Evolutionary conservation across 2,888 invertebrate species (phyloP), one percentile per base, ranked within the genome.

Genomic region (Fissipunctia ypsillon): DNA sequence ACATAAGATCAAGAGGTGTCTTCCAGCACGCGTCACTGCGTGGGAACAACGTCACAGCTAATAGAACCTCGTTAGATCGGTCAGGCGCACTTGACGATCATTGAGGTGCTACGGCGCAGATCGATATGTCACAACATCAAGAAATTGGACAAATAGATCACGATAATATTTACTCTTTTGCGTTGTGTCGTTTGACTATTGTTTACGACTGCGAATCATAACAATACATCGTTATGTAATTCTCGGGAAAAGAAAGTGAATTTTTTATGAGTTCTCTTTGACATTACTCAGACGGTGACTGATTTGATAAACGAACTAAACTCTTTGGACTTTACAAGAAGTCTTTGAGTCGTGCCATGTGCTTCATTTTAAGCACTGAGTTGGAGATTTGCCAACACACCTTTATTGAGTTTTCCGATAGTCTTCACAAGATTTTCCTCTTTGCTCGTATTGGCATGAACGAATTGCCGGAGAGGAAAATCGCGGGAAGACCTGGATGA

Each of bases 151-250:
- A 72, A 76, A 76, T 76, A 60, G 31, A 71, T 65, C 80, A 77
- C 65, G 56, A 80, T 60, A 81, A 72, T 72, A 81, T 80, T 80
- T 63, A 81, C 72, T 65, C 72, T 68, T 76, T 67, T 68, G 67
- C 54, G 12, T 16, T n/a, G 72, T 80, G 80, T 81, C 64, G 59
- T 45, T 12, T 48, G 38, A 50, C 22, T 54, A 28, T 76, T 79
- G 70, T 76, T 79, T 66, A 70, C 10, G 25, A 52, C 60, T 35
- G 19, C 43, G 31, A 72, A 60, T 35, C 38, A 77, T 31, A 71
- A 64, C n/a, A n/a, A n/a, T n/a, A n/a, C 76, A 54, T 78, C 19
- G 64, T 60, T 64, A 76, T 16, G 14, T 16, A 38, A 52, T 74
- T 68, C 57, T 35, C 1, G 28, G 45, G n/a, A 45, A 68, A 22